Evolutionary conservation across 2,113 vertebrate species (phyloP).

Genomic region (Alectura lathami): DNA sequence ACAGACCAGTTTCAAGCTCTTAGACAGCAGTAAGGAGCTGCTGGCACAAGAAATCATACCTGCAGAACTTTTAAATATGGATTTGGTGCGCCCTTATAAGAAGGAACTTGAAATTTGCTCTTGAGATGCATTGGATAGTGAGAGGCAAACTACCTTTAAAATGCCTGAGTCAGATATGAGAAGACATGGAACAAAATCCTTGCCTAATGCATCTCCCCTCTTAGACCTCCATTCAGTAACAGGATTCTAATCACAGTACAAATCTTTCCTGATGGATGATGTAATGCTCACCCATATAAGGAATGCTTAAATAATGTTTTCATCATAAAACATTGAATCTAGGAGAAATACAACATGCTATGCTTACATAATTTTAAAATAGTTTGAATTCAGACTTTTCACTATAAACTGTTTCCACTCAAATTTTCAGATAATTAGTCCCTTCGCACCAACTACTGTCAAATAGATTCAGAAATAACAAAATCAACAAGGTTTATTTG

Average conservation of each 20-base stretch:
- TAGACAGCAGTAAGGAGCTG: too few relatives aligned
- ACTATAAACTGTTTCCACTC: neutral
- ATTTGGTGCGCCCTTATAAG: conserved; percentile 15
- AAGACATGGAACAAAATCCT: neutral
- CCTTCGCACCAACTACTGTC: neutral
- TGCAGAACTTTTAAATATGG: neutral
- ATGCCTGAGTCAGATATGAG: neutral
- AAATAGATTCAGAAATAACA: neutral
- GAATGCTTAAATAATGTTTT: neutral
- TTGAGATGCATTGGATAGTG: neutral
- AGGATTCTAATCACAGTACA: neutral
- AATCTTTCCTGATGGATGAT: neutral
- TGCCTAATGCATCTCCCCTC: neutral
- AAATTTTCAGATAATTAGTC: neutral
- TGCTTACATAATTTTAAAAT: neutral
- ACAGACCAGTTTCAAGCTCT: too few relatives aligned
- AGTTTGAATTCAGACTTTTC: neutral
- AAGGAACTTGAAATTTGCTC: neutral
- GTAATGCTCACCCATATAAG: neutral
- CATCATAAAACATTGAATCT: neutral
- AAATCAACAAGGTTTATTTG: neutral
- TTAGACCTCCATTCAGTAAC: neutral
- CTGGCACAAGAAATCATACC: too few relatives aligned
- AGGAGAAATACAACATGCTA: neutral
- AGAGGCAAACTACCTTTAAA: neutral